A percentile compares a stretch with the other conserved stretches of the same genome.
Evolutionary conservation across 1,140 invertebrate genomes (phyloP).

Genomic region (Riptortus pedestris): DNA sequence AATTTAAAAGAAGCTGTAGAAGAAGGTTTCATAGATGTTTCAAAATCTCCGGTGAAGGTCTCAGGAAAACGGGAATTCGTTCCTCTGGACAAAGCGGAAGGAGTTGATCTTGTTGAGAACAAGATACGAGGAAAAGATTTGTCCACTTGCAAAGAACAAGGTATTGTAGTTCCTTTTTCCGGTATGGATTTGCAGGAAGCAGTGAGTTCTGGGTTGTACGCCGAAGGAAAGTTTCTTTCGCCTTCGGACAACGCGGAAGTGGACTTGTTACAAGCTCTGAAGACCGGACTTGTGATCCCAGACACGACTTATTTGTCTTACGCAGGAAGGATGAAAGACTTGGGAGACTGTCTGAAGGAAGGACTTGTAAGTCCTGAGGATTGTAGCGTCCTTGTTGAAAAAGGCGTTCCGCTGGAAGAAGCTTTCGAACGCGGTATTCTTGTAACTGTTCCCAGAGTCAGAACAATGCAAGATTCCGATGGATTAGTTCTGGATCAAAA

Average conservation of each 20-base stretch:
- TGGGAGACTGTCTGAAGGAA: conserved; percentile 63
- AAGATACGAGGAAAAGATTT: conserved; percentile 43
- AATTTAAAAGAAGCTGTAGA: conserved; percentile 19
- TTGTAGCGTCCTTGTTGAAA: conserved; percentile 61
- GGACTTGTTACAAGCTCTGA: conserved; percentile 59
- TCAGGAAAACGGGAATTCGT: conserved; percentile 34
- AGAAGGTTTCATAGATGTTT: conserved; percentile 26
- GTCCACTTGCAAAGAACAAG: conserved; percentile 55
- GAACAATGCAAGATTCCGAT: conserved; percentile 63
- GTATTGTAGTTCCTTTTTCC: conserved; percentile 61
- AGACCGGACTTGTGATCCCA: conserved; percentile 60
- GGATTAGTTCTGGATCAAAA: conserved; percentile 34
- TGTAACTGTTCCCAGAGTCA: conserved; percentile 48
- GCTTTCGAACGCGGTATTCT: conserved; percentile 40
- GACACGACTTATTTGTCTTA: conserved; percentile 45
- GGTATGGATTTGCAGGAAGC: conserved; percentile 66
- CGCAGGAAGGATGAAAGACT: conserved; percentile 16
- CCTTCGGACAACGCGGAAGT: conserved; percentile 57
- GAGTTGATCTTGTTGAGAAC: background rate
- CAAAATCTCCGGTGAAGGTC: conserved; percentile 38
- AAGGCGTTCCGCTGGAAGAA: conserved; percentile 54
- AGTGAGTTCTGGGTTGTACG: conserved; percentile 62
- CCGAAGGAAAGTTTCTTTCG: conserved; percentile 68
- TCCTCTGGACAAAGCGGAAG: background rate
- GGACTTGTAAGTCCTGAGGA: conserved; percentile 64